phyloP scores from a whole-genome alignment of 2,113 vertebrate species.

The Gallinago jamesoni region DNA sequence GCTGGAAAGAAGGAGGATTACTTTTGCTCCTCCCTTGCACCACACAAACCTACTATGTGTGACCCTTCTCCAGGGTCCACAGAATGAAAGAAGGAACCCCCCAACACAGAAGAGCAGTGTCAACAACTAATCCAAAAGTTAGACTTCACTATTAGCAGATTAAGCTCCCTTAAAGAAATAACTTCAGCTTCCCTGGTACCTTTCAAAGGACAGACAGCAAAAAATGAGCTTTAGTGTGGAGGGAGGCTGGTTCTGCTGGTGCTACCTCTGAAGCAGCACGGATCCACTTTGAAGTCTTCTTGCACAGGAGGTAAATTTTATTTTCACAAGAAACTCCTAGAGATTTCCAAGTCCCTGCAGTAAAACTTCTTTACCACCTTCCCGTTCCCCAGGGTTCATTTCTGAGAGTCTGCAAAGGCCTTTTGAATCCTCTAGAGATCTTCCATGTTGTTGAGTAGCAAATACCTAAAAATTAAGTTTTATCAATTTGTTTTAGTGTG shows the following conservation, averaged over 20 bases:
- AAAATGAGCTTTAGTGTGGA: not conserved
- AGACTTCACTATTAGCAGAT: fast-evolving
- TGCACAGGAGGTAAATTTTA: not conserved
- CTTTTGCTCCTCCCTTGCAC: too few relatives aligned
- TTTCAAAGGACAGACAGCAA: not conserved
- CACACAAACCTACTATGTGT: not conserved
- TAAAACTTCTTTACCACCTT: too few relatives aligned
- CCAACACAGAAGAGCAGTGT: too few relatives aligned
- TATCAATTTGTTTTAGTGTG: not conserved
- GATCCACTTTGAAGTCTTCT: not conserved
- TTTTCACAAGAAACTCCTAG: not conserved
- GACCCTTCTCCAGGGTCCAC: not conserved
- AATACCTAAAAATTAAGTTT: not conserved
- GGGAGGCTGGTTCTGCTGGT: not conserved
- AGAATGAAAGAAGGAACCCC: not conserved
- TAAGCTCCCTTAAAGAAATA: not conserved
- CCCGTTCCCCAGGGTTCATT: not conserved
- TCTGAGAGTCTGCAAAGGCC: not conserved
- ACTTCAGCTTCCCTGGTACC: not conserved
- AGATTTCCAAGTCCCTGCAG: not conserved
- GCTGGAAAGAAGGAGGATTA: not conserved
- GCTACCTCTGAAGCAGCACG: not conserved
- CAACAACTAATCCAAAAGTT: not conserved
- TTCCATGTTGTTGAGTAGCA: not conserved
- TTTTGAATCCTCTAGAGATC: not conserved